Conservation (phyloP, 37 sponge, comb jelly and placozoan genomes). For the Chondrilla cf. caribensis region DNA sequence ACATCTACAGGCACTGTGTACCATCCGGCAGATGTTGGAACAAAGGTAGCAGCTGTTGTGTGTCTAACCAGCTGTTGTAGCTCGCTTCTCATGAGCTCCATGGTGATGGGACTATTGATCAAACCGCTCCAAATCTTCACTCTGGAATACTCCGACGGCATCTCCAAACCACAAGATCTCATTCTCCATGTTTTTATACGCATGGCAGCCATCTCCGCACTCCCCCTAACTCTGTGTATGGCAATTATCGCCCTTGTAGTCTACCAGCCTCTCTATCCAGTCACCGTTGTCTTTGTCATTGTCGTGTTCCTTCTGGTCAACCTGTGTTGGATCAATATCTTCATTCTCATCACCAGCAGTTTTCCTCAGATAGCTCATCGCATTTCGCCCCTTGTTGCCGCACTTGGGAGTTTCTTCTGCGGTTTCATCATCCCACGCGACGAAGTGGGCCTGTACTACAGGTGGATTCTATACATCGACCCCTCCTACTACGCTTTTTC, state of each 20-base stretch:
- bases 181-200: conserved; percentile 66
- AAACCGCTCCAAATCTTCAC: conserved; percentile 71
- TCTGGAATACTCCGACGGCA: conserved; percentile 76
- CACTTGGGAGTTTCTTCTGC: conserved; percentile 71
- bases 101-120: conserved; percentile 64
- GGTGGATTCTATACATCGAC: conserved; percentile 69
- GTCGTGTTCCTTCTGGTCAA: conserved; percentile 65
- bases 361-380: conserved; percentile 52
- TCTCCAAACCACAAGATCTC: conserved; percentile 55
- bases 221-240: conserved; percentile 52
- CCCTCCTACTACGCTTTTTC: conserved; percentile 76
- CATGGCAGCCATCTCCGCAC: conserved; percentile 49
- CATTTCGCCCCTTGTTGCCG: conserved; percentile 69
- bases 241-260: conserved; percentile 34
- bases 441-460: conserved; percentile 54
- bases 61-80: conserved; percentile 72
- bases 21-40: conserved; percentile 18
- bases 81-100: conserved; percentile 82
- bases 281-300: conserved; percentile 25
- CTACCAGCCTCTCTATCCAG: conserved; percentile 26
- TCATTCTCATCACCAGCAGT: conserved; percentile 59
- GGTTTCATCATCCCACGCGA: conserved; percentile 71
- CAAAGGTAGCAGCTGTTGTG: conserved; percentile 64
- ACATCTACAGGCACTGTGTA: conserved; percentile 57
- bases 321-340: conserved; percentile 62